phyloP scores from a whole-genome alignment of 2,888 invertebrate species.

The Lamellibrachia satsuma region DNA sequence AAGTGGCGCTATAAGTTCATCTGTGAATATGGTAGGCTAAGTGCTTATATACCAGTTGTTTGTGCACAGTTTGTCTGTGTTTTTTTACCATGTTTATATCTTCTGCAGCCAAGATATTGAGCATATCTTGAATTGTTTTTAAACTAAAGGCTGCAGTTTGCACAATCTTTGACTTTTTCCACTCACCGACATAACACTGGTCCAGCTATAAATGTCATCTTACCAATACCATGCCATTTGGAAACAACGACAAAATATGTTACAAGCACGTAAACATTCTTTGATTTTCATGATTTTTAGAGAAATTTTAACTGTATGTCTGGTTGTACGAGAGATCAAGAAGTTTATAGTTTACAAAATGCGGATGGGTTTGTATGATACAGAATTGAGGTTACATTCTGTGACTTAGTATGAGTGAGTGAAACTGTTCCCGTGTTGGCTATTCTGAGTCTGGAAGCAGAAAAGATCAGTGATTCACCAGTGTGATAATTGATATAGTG shows the following conservation, averaged over 20 bases:
- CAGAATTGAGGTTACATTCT: not conserved
- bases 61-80: not conserved
- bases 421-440: not conserved
- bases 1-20: constrained; percentile 43
- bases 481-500: not conserved
- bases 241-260: not conserved
- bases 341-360: not conserved
- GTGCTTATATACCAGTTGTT: not conserved
- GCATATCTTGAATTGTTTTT: not conserved
- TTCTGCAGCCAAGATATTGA: not conserved
- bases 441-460: not conserved
- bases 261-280: not conserved
- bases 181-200: not conserved
- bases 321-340: not conserved
- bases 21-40: constrained; percentile 40
- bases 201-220: not conserved
- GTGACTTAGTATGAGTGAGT: not conserved
- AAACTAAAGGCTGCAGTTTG: not conserved
- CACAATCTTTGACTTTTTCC: not conserved
- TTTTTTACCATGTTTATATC: not conserved
- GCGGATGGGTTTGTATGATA: not conserved
- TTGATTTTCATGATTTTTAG: not conserved
- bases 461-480: not conserved
- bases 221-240: not conserved
- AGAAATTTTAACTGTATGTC: not conserved